Evolutionary conservation across 2,888 invertebrate species (phyloP).

Genomic region (Nymphalis urticae): DNA sequence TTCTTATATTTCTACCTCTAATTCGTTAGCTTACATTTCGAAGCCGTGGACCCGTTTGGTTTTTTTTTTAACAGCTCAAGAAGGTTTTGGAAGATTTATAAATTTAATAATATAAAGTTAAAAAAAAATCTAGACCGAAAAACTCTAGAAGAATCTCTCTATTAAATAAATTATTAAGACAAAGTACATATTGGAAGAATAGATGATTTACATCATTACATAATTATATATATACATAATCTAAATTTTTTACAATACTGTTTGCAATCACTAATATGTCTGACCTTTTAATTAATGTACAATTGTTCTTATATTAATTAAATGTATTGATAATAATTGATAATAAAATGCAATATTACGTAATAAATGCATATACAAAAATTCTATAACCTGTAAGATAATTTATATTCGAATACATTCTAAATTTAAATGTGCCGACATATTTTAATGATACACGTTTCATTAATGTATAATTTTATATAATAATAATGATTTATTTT

Average conservation of each 20-base stretch:
- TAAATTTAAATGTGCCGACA: conserved; percentile 19
- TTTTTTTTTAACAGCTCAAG: conserved; percentile 24
- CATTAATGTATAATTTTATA: conserved; percentile 18
- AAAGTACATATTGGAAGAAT: conserved; percentile 39
- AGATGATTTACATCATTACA: conserved; percentile 13
- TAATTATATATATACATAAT: conserved; percentile 18
- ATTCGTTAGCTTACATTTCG: conserved; percentile 68
- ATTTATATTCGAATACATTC: conserved; percentile 10
- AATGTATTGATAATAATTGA: conserved; percentile 14
- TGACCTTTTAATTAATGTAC: conserved; percentile 41
- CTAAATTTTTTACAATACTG: conserved; percentile 42
- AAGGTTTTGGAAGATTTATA: conserved; percentile 7
- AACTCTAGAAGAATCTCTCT: conserved; percentile 15
- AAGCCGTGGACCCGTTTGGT: conserved; percentile 69
- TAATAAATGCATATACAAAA: conserved; percentile 26
- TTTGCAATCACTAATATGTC: conserved; percentile 45
- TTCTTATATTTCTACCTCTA: conserved; percentile 53
- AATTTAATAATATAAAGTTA: background rate
- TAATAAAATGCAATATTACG: conserved; percentile 17
- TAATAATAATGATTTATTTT: conserved; percentile 21
- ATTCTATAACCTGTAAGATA: conserved; percentile 12
- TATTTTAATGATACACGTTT: conserved; percentile 19
- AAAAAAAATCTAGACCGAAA: conserved; percentile 1
- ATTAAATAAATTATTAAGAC: conserved; percentile 21
- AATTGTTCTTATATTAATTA: conserved; percentile 29